Percentiles rank a stretch among this genome's conserved stretches.
Conservation (phyloP, 2,797 vertebrate species). For the Falco columbarius region DNA sequence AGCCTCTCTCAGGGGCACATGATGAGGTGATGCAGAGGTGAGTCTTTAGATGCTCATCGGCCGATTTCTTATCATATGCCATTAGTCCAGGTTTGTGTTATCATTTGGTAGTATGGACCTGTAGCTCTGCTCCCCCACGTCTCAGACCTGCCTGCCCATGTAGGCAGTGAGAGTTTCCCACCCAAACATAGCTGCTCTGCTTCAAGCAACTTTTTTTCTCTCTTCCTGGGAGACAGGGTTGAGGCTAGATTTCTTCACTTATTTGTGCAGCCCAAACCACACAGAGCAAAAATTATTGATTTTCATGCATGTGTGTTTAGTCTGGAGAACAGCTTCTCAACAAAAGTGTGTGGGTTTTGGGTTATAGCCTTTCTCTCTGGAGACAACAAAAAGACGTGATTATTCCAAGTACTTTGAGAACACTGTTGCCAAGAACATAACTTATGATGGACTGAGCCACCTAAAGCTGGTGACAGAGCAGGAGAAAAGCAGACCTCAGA, state of each 20-base stretch:
- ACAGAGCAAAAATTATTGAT: not conserved
- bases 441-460: not conserved
- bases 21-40: not conserved
- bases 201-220: not conserved
- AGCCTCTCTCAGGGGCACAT: accelerated
- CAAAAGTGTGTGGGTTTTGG: accelerated
- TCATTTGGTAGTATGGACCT: not conserved
- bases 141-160: accelerated
- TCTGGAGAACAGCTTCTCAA: not conserved
- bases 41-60: accelerated
- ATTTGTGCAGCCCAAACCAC: not conserved
- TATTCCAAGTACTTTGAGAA: not conserved
- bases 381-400: not conserved
- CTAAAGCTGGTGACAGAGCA: not conserved
- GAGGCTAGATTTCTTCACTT: not conserved
- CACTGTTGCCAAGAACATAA: not conserved
- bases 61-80: not conserved
- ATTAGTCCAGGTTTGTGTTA: not conserved
- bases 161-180: not conserved
- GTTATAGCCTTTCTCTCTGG: not conserved
- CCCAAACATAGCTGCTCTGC: accelerated
- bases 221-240: not conserved
- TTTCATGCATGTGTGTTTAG: not conserved
- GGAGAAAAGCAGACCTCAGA: not conserved
- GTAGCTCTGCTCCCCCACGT: not conserved